Percentiles rank a stretch among this genome's conserved stretches.
Evolutionary conservation across 1,140 invertebrate species (phyloP).

Genomic region (Lucilia sericata): DNA sequence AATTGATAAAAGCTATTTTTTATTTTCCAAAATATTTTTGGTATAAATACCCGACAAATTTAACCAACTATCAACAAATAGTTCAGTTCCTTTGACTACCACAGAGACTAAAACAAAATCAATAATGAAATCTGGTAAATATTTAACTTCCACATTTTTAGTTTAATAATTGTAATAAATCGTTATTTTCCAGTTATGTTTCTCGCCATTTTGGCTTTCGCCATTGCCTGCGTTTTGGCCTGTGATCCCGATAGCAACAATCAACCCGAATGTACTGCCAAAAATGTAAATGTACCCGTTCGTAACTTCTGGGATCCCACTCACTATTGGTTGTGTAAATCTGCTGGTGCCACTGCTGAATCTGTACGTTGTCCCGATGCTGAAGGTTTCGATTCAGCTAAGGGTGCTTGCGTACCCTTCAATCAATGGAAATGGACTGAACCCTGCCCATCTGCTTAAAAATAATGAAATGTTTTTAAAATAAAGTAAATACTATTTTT

Average conservation of each 20-base stretch:
- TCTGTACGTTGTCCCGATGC: background rate
- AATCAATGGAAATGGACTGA: background rate
- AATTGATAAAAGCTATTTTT: background rate
- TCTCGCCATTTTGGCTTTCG: background rate
- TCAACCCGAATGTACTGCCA: background rate
- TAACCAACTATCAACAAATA: too few species aligned
- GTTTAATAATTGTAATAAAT: too few species aligned
- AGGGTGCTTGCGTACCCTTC: background rate
- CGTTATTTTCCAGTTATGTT: background rate
- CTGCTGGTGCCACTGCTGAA: background rate
- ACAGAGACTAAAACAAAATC: background rate
- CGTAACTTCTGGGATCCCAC: slow-evolving; percentile 35
- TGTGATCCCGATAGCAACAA: slow-evolving; percentile 13
- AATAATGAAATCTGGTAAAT: background rate
- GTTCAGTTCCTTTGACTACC: background rate
- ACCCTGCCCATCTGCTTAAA: background rate
- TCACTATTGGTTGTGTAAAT: background rate
- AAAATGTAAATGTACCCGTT: background rate
- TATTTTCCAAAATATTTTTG: background rate
- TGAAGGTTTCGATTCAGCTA: background rate
- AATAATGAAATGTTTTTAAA: too few species aligned
- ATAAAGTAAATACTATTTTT: too few species aligned
- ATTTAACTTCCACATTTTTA: background rate
- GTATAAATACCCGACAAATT: background rate
- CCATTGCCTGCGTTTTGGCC: background rate